Evolutionary conservation across 1,140 invertebrate genomes (phyloP), one percentile per base, ranked within the genome.

Genomic region (Probaryconus sp.): DNA sequence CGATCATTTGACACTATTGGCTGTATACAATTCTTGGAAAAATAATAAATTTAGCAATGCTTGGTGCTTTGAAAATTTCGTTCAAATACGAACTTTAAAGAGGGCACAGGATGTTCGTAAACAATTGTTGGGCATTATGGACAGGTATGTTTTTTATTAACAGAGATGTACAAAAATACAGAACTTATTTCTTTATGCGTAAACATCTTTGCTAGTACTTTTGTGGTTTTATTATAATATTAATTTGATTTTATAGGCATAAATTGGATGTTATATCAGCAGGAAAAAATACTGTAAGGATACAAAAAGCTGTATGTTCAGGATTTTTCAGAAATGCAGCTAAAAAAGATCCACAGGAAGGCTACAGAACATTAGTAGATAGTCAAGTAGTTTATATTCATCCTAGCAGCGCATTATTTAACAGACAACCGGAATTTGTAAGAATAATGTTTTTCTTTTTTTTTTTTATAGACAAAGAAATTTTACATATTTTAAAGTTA

Each of bases 31-130:
- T 83, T 98, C 97, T 14, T 99, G 98, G 98, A 97, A 97, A 81
- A 99, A 99, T 81, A 99, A 99, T 85, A 98, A 99, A 83, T 99
- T 99, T 87, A 98, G 96, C 0, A 98, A 97, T 85, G 96, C 97
- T 0, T 99, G 98, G 98, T 99, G 98, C 86, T 99, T 98, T 83
- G 98, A 99, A 85, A 99, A 99, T 88, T 99, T 99, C 88, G 96
- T 99, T 4, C 98, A 99, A 89, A 97, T 98, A 20, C 88, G 98
- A 13, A 99, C 97, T 0, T 86, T 99, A 21, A 99, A 99, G 87
- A 89, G 98, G 48, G 97, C 98, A 0, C 98, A 99, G 87, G 98
- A 99, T 89, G 97, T 99, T 0, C 89, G 98, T 4, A 99, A 99
- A 89, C 98, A 99, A 86, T 88, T 99, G 65, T 87, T 99, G 0